phyloP scores from a whole-genome alignment of 2,888 invertebrate genomes.

The Phortica okadai region DNA sequence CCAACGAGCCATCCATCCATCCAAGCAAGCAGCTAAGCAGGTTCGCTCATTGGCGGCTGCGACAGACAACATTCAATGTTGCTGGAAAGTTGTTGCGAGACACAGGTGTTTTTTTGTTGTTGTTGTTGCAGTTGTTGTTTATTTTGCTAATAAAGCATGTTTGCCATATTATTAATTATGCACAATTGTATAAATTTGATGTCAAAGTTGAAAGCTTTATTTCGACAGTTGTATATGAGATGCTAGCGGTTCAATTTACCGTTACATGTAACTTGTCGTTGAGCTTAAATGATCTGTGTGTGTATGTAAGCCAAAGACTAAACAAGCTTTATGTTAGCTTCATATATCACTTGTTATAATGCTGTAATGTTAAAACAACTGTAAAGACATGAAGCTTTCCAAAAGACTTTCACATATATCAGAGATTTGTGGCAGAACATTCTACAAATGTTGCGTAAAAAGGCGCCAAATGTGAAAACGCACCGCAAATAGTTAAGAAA shows the following conservation, averaged over 20 bases:
- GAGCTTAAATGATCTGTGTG: background rate
- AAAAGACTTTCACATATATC: too few relatives aligned
- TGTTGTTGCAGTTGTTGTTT: background rate
- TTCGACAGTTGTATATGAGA: background rate
- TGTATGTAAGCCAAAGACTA: too few relatives aligned
- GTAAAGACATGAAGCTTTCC: too few relatives aligned
- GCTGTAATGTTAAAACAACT: too few relatives aligned
- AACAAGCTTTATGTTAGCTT: too few relatives aligned
- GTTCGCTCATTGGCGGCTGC: slow-evolving; percentile 27
- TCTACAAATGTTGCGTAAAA: too few relatives aligned
- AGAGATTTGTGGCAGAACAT: too few relatives aligned
- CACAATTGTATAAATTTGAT: slow-evolving; percentile 27
- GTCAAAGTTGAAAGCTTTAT: slow-evolving; percentile 31
- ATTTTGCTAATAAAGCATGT: slow-evolving; percentile 28
- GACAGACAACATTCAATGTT: slow-evolving; percentile 7
- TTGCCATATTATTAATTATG: slow-evolving; percentile 28
- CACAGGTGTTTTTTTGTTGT: slow-evolving; percentile 19
- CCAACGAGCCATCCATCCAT: slow-evolving; percentile 30
- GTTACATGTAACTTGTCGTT: background rate
- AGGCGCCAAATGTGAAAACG: too few relatives aligned
- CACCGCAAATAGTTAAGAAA: too few relatives aligned
- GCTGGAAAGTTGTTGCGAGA: slow-evolving; percentile 16
- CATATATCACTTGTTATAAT: too few relatives aligned
- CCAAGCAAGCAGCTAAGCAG: slow-evolving; percentile 47
- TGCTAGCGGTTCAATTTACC: slow-evolving; percentile 18